Conservation (phyloP, 2,113 vertebrate genomes). For the Nettapus auritus region DNA sequence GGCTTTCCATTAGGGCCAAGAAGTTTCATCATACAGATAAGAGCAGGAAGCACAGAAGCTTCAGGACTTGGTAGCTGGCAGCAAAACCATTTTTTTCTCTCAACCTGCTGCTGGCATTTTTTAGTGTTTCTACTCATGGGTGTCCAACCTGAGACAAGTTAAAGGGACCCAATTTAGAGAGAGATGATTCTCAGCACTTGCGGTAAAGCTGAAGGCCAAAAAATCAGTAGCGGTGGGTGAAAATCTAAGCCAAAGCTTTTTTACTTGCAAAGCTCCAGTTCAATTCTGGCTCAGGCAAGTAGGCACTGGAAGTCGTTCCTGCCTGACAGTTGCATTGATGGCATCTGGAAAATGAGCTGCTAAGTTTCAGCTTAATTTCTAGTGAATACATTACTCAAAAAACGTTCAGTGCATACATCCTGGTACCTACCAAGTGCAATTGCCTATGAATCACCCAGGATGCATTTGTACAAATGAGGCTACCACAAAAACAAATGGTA, state of each 20-base stretch:
- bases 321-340: conserved; percentile 51
- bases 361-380: conserved; percentile 64
- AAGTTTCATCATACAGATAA: not conserved
- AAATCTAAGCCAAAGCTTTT: conserved; percentile 44
- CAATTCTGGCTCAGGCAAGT: conserved; percentile 55
- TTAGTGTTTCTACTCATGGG: not conserved
- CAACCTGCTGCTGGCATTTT: not conserved
- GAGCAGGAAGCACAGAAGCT: not conserved
- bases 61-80: not conserved
- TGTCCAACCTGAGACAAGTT: not conserved
- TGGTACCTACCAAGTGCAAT: conserved; percentile 52
- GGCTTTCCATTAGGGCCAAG: not conserved
- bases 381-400: conserved; percentile 57
- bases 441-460: conserved; percentile 59
- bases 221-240: not conserved
- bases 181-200: not conserved
- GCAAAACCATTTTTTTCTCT: not conserved
- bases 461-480: conserved; percentile 16
- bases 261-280: conserved; percentile 48
- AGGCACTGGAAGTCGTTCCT: conserved; percentile 52
- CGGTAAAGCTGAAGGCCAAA: not conserved
- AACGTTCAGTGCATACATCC: conserved; percentile 46
- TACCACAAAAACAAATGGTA: conserved; percentile 48
- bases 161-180: not conserved
- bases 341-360: conserved; percentile 66